These are phyloP conservation scores for Halictus rubicundus DNA, from an alignment of 1,140 invertebrate species.

Conservation along the genomic window DNA sequence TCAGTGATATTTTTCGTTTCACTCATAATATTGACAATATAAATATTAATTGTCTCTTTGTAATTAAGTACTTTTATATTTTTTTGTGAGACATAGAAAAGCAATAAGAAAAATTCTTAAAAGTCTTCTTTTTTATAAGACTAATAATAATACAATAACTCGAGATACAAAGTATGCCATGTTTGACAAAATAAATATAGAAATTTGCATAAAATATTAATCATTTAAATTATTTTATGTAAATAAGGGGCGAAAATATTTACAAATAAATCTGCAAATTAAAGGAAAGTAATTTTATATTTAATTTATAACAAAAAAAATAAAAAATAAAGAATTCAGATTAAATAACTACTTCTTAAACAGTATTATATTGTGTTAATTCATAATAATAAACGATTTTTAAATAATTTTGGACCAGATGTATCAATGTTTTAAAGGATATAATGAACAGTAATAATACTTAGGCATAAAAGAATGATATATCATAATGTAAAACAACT, in stretches of 20 bases:
- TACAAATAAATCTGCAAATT: conserved; percentile 29
- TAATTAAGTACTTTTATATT: conserved; percentile 43
- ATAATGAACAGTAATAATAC: conserved; percentile 10
- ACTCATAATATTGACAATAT: conserved; percentile 2
- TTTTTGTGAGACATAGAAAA: conserved; percentile 24
- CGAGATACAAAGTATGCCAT: conserved; percentile 28
- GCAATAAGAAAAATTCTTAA: conserved; percentile 41
- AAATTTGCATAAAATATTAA: conserved; percentile 19
- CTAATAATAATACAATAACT: conserved; percentile 23
- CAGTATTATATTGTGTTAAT: conserved; percentile 45
- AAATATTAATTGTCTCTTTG: conserved; percentile 19
- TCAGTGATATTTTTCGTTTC: conserved; percentile 15
- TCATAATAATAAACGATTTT: conserved; percentile 22
- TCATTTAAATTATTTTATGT: conserved; percentile 49
- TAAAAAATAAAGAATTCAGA: conserved; percentile 22
- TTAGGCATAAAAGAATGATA: conserved; percentile 33
- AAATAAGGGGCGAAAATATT: conserved; percentile 45
- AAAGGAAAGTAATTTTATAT: conserved; percentile 10
- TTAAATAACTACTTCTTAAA: conserved; percentile 33
- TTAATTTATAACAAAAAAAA: conserved; percentile 26
- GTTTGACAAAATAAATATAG: conserved; percentile 32
- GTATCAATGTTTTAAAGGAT: conserved; percentile 16
- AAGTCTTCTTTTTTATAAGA: conserved; percentile 28
- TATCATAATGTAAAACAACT: conserved; percentile 21
- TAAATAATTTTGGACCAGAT: conserved; percentile 37